Conservation (phyloP, 2,113 vertebrate genomes). For the Cebidichthys violaceus region DNA sequence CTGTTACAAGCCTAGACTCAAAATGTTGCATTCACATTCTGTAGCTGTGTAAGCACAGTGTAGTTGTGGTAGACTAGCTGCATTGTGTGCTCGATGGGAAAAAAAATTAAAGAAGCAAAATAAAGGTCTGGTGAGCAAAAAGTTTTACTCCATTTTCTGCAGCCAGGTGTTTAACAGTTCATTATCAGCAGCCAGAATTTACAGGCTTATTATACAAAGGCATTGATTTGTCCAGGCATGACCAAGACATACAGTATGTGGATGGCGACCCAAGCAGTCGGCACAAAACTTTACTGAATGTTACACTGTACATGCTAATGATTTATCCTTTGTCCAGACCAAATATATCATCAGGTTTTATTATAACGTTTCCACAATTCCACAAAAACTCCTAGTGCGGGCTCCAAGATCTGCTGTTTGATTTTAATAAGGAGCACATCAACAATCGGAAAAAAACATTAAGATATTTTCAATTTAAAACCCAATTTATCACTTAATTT, state of each 20-base stretch:
- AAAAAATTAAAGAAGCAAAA: conserved; percentile 21
- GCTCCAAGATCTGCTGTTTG: conserved; percentile 9
- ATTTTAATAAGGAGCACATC: conserved; percentile 14
- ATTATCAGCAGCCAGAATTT: conserved; percentile 63
- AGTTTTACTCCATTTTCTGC: conserved; percentile 64
- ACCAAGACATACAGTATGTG: conserved; percentile 65
- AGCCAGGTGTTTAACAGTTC: conserved; percentile 62
- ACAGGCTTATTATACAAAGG: conserved; percentile 73
- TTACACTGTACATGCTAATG: conserved; percentile 59
- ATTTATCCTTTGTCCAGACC: conserved; percentile 36
- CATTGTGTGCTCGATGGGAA: conserved; percentile 17
- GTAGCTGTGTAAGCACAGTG: conserved; percentile 60
- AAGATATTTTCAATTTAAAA: conserved; percentile 25
- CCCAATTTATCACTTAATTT: neutral
- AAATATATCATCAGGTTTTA: conserved; percentile 43
- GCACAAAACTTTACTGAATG: conserved; percentile 43
- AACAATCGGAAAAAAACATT: conserved; percentile 22
- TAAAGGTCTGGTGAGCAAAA: conserved; percentile 59
- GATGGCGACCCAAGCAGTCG: conserved; percentile 45
- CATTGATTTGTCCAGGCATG: conserved; percentile 67
- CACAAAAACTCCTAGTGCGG: neutral
- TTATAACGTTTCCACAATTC: neutral
- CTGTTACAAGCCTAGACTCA: conserved; percentile 41
- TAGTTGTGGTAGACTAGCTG: conserved; percentile 43
- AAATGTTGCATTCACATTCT: conserved; percentile 52